Percentiles rank a stretch among this genome's conserved stretches.
Evolutionary conservation across 2,113 vertebrate species (phyloP).

Genomic region (Phalacrocorax pelagicus): DNA sequence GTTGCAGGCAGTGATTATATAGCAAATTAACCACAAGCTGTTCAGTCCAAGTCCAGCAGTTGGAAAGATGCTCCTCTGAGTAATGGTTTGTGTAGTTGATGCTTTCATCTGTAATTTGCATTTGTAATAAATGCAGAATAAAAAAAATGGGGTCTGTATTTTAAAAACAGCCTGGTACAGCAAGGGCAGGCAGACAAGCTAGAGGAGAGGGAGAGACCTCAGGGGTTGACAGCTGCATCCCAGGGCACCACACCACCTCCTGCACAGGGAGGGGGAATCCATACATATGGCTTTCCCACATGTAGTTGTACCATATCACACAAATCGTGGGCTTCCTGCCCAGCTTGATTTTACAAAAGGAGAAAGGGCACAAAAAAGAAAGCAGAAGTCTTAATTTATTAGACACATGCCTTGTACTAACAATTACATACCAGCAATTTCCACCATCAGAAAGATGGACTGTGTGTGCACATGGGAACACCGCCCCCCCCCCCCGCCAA

Average conservation of each 20-base stretch:
- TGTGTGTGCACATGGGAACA: rapidly evolving
- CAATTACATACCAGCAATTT: background rate
- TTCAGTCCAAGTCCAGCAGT: conserved; percentile 78
- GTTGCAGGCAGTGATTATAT: conserved; percentile 83
- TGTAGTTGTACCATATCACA: background rate
- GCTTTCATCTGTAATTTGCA: conserved; percentile 82
- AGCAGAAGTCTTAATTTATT: background rate
- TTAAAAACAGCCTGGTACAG: conserved; percentile 30
- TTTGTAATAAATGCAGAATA: conserved; percentile 78
- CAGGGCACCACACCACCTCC: conserved; percentile 19
- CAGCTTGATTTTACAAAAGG: background rate
- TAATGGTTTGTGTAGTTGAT: conserved; percentile 81
- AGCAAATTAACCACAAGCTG: conserved; percentile 87
- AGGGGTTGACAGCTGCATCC: conserved; percentile 42
- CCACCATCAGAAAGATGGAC: background rate
- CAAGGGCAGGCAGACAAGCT: background rate
- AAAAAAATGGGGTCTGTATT: conserved; percentile 70
- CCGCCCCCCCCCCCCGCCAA: background rate
- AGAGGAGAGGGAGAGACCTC: background rate
- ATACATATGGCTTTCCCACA: background rate
- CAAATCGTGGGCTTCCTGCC: background rate
- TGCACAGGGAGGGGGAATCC: background rate
- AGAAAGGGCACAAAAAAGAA: background rate
- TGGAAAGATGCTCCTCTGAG: conserved; percentile 80
- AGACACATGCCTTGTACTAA: background rate